Conservation (phyloP, 2,797 vertebrate species). For the Argyrosomus regius region DNA sequence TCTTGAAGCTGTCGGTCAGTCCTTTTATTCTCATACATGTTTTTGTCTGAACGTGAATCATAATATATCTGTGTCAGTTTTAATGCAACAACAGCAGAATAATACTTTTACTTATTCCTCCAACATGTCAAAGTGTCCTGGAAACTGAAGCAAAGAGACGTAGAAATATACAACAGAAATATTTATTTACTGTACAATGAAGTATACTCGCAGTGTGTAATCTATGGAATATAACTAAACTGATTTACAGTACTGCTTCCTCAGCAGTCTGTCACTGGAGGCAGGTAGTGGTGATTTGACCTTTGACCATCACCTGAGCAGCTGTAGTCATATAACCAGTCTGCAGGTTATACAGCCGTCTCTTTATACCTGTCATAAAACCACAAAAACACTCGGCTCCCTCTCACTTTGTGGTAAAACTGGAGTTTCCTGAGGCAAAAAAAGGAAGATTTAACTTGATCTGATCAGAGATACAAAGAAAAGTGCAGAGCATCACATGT, state of each 20-base stretch:
- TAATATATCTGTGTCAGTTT: background rate
- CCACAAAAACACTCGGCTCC: too few relatives aligned
- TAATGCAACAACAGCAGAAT: background rate
- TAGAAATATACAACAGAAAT: background rate
- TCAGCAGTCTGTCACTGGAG: background rate
- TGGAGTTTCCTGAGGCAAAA: background rate
- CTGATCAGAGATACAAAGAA: too few relatives aligned
- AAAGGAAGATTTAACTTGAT: background rate
- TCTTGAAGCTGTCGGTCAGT: background rate
- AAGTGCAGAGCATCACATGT: too few relatives aligned
- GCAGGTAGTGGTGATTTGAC: too few relatives aligned
- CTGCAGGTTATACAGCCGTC: background rate
- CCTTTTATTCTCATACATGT: background rate
- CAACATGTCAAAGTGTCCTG: background rate
- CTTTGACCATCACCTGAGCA: background rate
- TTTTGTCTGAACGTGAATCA: slow-evolving; percentile 11
- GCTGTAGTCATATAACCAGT: background rate
- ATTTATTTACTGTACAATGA: background rate
- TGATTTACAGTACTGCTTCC: background rate
- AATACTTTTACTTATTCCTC: background rate
- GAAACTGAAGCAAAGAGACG: background rate
- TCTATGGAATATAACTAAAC: background rate
- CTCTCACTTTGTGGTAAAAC: background rate
- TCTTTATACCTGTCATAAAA: background rate
- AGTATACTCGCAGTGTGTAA: slow-evolving; percentile 3